Evolutionary conservation across 2,797 vertebrate species (phyloP), one percentile per base, ranked within the genome.

Genomic region (Lates japonicus): DNA sequence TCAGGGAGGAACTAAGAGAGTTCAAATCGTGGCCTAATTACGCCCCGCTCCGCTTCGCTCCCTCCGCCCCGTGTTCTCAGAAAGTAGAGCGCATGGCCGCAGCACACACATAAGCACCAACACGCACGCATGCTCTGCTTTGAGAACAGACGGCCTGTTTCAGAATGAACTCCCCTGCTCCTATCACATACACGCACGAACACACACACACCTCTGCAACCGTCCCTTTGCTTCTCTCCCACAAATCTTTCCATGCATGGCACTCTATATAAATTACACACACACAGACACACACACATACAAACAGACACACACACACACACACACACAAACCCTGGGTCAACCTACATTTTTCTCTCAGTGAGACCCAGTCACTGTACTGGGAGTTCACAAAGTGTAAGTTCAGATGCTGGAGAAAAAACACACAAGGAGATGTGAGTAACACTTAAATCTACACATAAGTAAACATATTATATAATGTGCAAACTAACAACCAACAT

Each of bases 21-120:
- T 95, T 95, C 92, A 95, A 94, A 93, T 92, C 57, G 82, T 95
- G 94, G 91, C 95, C 95, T 94, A 95, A 95, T 95, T 95, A 95
- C 90, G 82, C 90, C 82, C 73, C 42, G 88, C 86, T 92, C 72
- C 61, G 81, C 91, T 92, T 88, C 83, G 57, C 91, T 93, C 92
- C 88, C 90, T 93, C 88, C 86, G 78, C 88, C 82, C 87, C 65
- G 74, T 82, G 82, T 73, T 76, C 82, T 86, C 72, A 86, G 90
- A 94, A 96, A 95, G 90, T 95, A 93, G 95, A 95, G 90, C 92
- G 89, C 84, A 78, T 2, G 37, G 62, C 84, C 61, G 33, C 55
- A 46, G 74, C 61, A 52, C 88, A 87, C 89, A 83, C 81, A 73
- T 19, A 10, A 13, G 63, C 29, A 73, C 25, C 25, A 70, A 68